Evolutionary conservation across 2,113 vertebrate genomes (phyloP), one percentile per base, ranked within the genome.

Genomic region (Micromys minutus): DNA sequence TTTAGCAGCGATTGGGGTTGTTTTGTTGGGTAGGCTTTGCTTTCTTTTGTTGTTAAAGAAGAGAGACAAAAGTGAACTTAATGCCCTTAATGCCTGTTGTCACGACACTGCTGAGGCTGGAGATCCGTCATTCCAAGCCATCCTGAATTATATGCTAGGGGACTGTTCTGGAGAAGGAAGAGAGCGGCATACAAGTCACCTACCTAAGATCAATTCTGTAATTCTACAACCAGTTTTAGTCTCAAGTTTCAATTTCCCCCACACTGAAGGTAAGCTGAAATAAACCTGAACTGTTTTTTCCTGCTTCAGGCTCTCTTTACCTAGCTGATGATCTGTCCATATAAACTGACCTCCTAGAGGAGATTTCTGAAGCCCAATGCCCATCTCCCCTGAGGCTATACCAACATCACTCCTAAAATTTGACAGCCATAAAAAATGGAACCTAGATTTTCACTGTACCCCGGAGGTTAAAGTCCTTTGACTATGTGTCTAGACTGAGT

Each of bases 381-480:
- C 61, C 69, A 12, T 39, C 22, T n/a, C 52, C 11, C 36, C 74
- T 29, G 34, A 63, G n/a, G 6, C 42, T 36, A 15, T 26, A 31
- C 57, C 75, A 80, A 34, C n/a, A 22, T 16, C 59, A 57, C 19
- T 88, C 42, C 45, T 45, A 75, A 85, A 45, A 92, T 74, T 61
- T 52, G 55, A 91, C 3, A 4, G 22, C 71, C 57, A 9, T 55
- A 21, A 26, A 31, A 61, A 87, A 47, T 63, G 83, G 83, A 87
- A 36, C 55, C 71, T 71, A 75, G 84, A 85, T 89, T 89, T 74
- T 2, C 74, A 77, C 57, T 55, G 16, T 9, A 39, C 4, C 36
- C 67, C 81, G 61, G 69, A 93, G 59, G 90, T 85, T 69, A 93
- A 92, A 97, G 87, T 84, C 59, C 45, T 85, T 65, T 84, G 63